Evolutionary conservation across 2,888 invertebrate genomes (phyloP), one percentile per base, ranked within the genome.

Genomic region (Drosophila basisetae): DNA sequence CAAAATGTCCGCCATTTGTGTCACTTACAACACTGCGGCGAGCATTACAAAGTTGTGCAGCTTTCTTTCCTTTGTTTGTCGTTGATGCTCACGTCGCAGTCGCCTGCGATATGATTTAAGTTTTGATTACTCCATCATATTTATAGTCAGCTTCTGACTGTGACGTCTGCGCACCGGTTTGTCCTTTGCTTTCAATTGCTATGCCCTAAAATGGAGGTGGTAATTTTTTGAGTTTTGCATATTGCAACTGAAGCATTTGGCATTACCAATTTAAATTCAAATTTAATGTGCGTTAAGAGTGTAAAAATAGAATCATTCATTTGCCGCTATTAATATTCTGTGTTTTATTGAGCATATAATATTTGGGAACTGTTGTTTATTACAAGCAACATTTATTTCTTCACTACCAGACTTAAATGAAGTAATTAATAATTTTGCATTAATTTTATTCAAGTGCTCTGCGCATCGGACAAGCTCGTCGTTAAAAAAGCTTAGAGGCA

Each of bases 1-100:
- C 2, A 10, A 39, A 50, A 16, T 49, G 4, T 10, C 16, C 22
- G 35, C 11, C 13, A 22, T 33, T 35, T n/a, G 28, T 16, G 4
- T 13, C 9, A 63, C 83, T 81, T 66, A 83, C 83, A 71, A 4
- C 18, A 64, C 53, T 37, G 62, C 41, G 39, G 62, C 58, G 2
- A 56, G 22, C 77, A 77, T 77, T 47, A 41, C 2, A 7, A 49
- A 37, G 10, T 16, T 71, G 49, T 2, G 2, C 43, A n/a, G n/a
- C 9, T 3, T 31, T 31, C 11, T 4, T 9, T 11, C 22, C 13
- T 18, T 39, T 18, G 11, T 35, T 35, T 35, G 13, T 50, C 25
- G 0, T 25, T 68, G 49, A 22, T 62, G 64, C 7, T 41, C 11
- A 41, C 49, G 35, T 41, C 47, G 63, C 68, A 47, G 69, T 43